A percentile compares a stretch with the other conserved stretches of the same genome.
Conservation (phyloP, 2,113 vertebrate species). For the Taurulus bubalis region DNA sequence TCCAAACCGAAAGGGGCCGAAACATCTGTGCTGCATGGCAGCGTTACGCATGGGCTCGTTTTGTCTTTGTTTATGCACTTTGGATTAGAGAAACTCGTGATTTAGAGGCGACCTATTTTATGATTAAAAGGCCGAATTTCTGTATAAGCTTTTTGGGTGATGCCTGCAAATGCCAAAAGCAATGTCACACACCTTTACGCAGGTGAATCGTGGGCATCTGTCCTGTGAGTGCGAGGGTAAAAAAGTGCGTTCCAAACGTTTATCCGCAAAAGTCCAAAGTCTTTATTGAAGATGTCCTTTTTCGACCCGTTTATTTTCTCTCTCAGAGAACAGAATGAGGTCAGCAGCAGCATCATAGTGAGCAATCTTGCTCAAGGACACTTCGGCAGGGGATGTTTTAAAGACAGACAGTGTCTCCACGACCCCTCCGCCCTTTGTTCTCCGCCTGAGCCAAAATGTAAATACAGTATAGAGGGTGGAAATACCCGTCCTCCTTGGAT, state of each 20-base stretch:
- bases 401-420: conserved; percentile 24
- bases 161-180: background rate
- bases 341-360: conserved; percentile 29
- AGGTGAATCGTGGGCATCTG: background rate
- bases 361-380: conserved; percentile 51
- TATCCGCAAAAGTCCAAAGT: background rate
- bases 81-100: background rate
- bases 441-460: conserved; percentile 37
- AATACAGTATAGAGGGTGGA: conserved; percentile 45
- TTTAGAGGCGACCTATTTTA: background rate
- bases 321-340: conserved; percentile 35
- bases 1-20: background rate
- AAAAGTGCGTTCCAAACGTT: background rate
- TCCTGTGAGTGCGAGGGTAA: background rate
- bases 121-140: background rate
- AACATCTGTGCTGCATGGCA: conserved; percentile 7
- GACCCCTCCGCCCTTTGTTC: conserved; percentile 40
- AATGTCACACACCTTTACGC: background rate
- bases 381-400: conserved; percentile 38
- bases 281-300: conserved; percentile 21
- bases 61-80: background rate
- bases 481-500: conserved; percentile 28
- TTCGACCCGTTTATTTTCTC: background rate
- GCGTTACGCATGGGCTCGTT: background rate
- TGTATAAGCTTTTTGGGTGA: background rate